These are phyloP conservation scores for Sparidentex hasta DNA, from an alignment of 2,797 vertebrate species.

Conservation along the genomic window DNA sequence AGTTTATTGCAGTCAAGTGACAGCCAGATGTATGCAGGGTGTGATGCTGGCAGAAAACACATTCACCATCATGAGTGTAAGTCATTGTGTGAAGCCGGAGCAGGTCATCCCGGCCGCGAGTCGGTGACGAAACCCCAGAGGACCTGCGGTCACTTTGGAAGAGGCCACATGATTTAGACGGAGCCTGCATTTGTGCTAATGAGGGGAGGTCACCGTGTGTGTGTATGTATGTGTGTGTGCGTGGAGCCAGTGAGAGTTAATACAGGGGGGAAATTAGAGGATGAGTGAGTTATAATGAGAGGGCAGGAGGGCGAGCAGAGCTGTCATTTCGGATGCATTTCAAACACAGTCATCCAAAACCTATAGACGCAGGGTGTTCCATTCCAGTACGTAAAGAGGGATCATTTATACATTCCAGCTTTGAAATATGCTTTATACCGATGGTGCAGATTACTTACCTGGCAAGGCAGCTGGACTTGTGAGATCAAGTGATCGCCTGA, in stretches of 20 bases:
- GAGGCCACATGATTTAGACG: constrained; percentile 35
- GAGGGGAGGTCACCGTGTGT: neutral
- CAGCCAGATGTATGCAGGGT: constrained; percentile 21
- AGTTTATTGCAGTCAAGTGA: constrained; percentile 36
- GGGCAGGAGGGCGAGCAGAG: constrained; percentile 25
- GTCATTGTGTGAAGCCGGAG: constrained; percentile 27
- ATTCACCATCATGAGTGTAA: constrained; percentile 13
- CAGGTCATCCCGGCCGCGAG: constrained; percentile 31
- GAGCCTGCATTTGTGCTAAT: constrained; percentile 40
- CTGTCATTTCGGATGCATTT: constrained; percentile 53
- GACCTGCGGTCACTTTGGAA: constrained; percentile 42
- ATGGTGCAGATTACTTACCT: neutral
- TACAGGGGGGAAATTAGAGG: constrained; percentile 59
- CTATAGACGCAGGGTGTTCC: constrained; percentile 33
- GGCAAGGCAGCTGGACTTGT: too few species aligned
- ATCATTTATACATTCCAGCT: constrained; percentile 36
- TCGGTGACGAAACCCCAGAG: constrained; percentile 28
- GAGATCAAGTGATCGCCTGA: too few species aligned
- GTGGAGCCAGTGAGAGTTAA: constrained; percentile 54
- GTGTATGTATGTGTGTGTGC: constrained; percentile 7
- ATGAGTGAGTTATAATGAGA: constrained; percentile 68
- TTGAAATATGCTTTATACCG: constrained; percentile 23
- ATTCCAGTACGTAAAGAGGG: constrained; percentile 31
- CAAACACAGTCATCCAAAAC: constrained; percentile 40
- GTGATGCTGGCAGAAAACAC: constrained; percentile 20